Percentiles rank a stretch among this genome's conserved stretches.
phyloP scores from a whole-genome alignment of 2,113 vertebrate species.

The Scomber scombrus region DNA sequence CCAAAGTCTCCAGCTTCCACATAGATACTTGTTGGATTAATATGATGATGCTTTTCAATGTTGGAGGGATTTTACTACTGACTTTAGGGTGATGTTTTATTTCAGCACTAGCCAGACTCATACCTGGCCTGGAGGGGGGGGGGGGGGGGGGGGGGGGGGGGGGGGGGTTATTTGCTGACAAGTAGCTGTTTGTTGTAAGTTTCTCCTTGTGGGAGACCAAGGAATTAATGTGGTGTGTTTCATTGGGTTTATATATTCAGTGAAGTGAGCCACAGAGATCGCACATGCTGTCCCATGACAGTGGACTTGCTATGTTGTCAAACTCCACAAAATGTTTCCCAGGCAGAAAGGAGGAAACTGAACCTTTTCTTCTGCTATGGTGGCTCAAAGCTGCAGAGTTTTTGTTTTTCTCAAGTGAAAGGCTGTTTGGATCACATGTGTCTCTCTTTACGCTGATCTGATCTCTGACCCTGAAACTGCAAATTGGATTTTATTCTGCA shows the following conservation, averaged over 20 bases:
- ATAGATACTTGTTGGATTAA: slow-evolving; percentile 32
- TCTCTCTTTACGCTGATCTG: not conserved
- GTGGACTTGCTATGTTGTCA: slow-evolving; percentile 32
- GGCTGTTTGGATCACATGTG: not conserved
- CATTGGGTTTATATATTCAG: slow-evolving; percentile 32
- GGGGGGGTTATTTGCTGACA: slow-evolving; percentile 21
- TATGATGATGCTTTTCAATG: slow-evolving; percentile 35
- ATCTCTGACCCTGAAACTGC: too few species aligned
- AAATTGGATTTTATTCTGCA: too few species aligned
- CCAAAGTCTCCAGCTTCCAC: slow-evolving; percentile 27
- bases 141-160: too few species aligned
- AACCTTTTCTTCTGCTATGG: slow-evolving; percentile 8
- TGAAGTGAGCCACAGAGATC: slow-evolving; percentile 12
- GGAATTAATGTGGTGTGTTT: slow-evolving; percentile 31
- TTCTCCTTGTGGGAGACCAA: slow-evolving; percentile 11
- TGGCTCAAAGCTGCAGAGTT: too few species aligned
- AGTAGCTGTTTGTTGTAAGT: slow-evolving; percentile 29
- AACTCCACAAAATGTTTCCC: slow-evolving; percentile 28
- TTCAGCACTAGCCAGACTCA: not conserved
- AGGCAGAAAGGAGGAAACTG: not conserved
- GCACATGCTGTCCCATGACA: slow-evolving; percentile 22
- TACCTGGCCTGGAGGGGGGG: slow-evolving; percentile 1
- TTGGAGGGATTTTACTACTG: slow-evolving; percentile 27
- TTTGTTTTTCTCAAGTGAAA: too few species aligned
- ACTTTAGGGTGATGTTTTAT: slow-evolving; percentile 17